phyloP scores from a whole-genome alignment of 2,888 invertebrate genomes.

The Aplocera efformata region DNA sequence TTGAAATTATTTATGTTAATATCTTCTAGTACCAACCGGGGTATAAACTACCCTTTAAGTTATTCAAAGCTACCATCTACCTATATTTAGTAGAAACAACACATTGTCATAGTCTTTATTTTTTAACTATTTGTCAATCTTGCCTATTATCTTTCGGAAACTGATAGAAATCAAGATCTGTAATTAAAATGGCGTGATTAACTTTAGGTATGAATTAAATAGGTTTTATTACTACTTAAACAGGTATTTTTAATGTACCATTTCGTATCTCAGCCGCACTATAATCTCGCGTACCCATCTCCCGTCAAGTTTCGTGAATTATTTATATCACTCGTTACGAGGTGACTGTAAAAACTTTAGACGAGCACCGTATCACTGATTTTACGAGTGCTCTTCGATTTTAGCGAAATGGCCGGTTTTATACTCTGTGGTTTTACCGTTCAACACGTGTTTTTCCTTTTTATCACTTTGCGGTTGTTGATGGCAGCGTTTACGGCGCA shows the following conservation, averaged over 20 bases:
- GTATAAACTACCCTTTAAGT: too few species aligned
- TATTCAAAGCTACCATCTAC: too few species aligned
- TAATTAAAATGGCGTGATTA: too few species aligned
- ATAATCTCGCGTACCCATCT: conserved; percentile 18
- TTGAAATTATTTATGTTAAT: too few species aligned
- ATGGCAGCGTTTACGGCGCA: background rate
- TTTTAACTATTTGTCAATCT: too few species aligned
- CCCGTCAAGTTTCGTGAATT: conserved; percentile 31
- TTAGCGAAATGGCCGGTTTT: conserved; percentile 7
- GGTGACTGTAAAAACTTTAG: conserved; percentile 34
- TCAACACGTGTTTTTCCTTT: conserved; percentile 22
- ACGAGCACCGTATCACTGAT: conserved; percentile 31
- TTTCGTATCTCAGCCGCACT: conserved; percentile 10
- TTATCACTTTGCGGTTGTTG: conserved; percentile 15
- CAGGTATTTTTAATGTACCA: conserved; percentile 9
- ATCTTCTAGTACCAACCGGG: too few species aligned
- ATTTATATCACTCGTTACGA: conserved; percentile 32
- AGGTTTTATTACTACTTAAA: background rate
- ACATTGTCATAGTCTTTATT: too few species aligned
- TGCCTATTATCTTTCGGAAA: too few species aligned
- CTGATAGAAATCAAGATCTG: too few species aligned
- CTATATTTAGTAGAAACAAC: too few species aligned
- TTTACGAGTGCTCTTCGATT: conserved; percentile 30
- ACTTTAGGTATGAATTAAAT: too few species aligned
- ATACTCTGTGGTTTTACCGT: conserved; percentile 14